Conservation (phyloP, 1,140 invertebrate genomes). For the Apocrypta bakeri region DNA sequence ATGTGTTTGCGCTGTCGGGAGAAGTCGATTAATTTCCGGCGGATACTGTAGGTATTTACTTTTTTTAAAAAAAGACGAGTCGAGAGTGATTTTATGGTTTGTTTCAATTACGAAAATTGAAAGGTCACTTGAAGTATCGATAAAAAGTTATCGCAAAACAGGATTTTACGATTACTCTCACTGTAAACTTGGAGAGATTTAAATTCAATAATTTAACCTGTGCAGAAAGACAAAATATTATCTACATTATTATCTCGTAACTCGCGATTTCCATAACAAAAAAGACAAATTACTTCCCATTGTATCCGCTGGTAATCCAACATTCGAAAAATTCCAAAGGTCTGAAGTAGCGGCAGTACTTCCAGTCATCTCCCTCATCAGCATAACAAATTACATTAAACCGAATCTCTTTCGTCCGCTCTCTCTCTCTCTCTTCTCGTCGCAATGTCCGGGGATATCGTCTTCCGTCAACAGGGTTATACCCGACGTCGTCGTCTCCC, state of each 20-base stretch:
- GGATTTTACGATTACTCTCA: no score
- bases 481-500: not conserved
- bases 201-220: no score
- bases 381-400: slow-evolving; percentile 37
- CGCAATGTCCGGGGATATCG: not conserved
- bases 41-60: not conserved
- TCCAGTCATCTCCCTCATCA: slow-evolving; percentile 1
- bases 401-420: not conserved
- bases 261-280: not conserved
- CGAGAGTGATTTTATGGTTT: no score
- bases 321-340: not conserved
- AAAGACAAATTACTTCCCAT: not conserved
- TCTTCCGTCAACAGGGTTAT: slow-evolving; percentile 38
- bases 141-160: no score
- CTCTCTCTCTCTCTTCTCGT: no score
- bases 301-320: not conserved
- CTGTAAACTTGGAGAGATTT: no score
- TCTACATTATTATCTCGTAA: no score
- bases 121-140: no score
- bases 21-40: not conserved
- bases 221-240: no score
- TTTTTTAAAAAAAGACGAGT: no score
- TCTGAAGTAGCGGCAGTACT: no score
- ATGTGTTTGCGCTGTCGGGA: not conserved
- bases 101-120: no score